A percentile compares a stretch with the other conserved stretches of the same genome.
These are phyloP conservation scores for Eueides isabella DNA, from an alignment of 1,140 invertebrate species.

Conservation along the genomic window DNA sequence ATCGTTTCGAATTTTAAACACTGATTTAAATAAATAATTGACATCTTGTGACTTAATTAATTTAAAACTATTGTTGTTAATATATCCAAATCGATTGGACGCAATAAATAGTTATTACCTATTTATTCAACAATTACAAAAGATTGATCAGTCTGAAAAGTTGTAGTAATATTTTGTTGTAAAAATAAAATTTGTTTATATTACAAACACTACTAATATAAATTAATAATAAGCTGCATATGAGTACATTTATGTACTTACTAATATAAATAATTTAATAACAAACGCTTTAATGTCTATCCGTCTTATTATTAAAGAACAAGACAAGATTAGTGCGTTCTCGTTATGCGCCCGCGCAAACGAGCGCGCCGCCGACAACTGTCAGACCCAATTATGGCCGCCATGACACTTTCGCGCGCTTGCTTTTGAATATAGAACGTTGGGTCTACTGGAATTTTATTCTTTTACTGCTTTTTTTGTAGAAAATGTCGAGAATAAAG, in stretches of 20 bases:
- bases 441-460: constrained; percentile 54
- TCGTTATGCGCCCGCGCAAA: constrained; percentile 59
- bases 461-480: constrained; percentile 21
- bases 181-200: too few relatives aligned
- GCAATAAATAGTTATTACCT: too few relatives aligned
- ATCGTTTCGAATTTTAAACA: too few relatives aligned
- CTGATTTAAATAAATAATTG: too few relatives aligned
- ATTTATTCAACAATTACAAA: too few relatives aligned
- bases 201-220: background rate
- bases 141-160: too few relatives aligned
- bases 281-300: constrained; percentile 40
- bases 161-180: background rate
- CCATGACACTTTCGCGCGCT: constrained; percentile 73
- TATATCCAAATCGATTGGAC: too few relatives aligned
- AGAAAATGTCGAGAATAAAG: background rate
- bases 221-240: background rate
- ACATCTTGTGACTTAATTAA: too few relatives aligned
- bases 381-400: constrained; percentile 75
- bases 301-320: constrained; percentile 58
- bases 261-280: constrained; percentile 27
- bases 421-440: constrained; percentile 70
- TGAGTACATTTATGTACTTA: background rate
- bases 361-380: constrained; percentile 61
- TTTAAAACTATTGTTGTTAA: too few relatives aligned
- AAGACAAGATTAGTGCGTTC: constrained; percentile 62